Base-by-base conservation (phyloP, 2,888 invertebrate species). In the Notodonta dromedarius region DNA sequence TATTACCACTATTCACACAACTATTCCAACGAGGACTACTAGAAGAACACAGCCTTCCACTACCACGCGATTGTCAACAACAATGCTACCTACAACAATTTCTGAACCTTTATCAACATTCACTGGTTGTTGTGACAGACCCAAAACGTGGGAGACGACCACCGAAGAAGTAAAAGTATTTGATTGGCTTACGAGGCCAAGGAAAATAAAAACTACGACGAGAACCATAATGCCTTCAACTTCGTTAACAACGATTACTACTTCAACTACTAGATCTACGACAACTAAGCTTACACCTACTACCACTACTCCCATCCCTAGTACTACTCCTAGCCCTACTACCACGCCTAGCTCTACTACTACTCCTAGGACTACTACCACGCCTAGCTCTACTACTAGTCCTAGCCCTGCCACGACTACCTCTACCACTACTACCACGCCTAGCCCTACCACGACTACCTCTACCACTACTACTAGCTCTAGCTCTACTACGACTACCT, bases 101-200 rank as follows among this genome's bases (percentile, higher is more conserved):
- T 39, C 39, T 39, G 39, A 35, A 14, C 3, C 24, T 2, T 39
- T 24, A 35, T 40, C 51, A 40, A 48, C 35, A 35, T 56, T 48
- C 13, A 57, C 35, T 5, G 53, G 44, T 2, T 70, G 65, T 58
- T 70, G 72, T 57, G 61, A 70, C 46, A 69, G 69, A 60, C 69
- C 70, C 8, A 58, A 58, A 56, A 63, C 58, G 51, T 70, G 73
- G 69, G 39, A 63, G 24, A 72, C 65, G 13, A 68, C 59, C 42
- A 32, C 35, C 13, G 50, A 58, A 56, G 14, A 6, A 39, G 12
- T 16, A 42, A 12, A 12, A 51, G 4, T 12, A 35, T 53, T n/a
- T n/a, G 7, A 35, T 13, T 35, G 32, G 35, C n/a, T 35, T 32
- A 35, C 35, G 7, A n/a, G 1, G 32, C 13, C 56, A 56, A 11